Percentiles rank a stretch among this genome's conserved stretches.
Evolutionary conservation across 2,113 vertebrate species (phyloP).

Genomic region (Leuciscus idus): DNA sequence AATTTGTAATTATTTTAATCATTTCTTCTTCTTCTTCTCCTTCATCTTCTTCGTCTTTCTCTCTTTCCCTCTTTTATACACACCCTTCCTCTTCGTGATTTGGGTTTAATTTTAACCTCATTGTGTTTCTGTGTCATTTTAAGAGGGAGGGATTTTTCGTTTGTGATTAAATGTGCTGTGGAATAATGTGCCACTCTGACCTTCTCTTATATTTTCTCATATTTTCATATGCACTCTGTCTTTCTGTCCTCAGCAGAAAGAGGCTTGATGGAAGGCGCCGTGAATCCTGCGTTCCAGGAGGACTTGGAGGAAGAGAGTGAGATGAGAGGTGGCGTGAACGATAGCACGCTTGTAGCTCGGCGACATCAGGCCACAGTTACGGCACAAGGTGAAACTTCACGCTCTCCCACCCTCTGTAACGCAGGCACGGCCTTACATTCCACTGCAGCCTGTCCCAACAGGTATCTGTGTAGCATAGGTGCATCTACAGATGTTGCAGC

Average conservation of each 20-base stretch:
- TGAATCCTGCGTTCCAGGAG: slow-evolving; percentile 82
- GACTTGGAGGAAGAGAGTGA: slow-evolving; percentile 67
- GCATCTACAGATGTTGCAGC: slow-evolving; percentile 24
- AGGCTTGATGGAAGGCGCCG: slow-evolving; percentile 77
- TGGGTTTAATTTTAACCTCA: slow-evolving; percentile 99
- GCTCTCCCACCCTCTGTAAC: slow-evolving; percentile 78
- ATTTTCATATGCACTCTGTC: background rate
- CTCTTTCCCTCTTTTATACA: slow-evolving; percentile 60
- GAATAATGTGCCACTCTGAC: slow-evolving; percentile 66
- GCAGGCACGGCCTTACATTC: slow-evolving; percentile 66
- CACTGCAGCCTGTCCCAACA: slow-evolving; percentile 70
- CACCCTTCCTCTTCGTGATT: slow-evolving; percentile 91
- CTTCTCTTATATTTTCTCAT: slow-evolving; percentile 10
- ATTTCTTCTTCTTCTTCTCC: slow-evolving; percentile 91
- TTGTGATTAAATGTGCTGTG: slow-evolving; percentile 78
- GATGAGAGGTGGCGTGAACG: slow-evolving; percentile 85
- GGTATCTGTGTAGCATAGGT: slow-evolving; percentile 47
- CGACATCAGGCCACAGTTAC: slow-evolving; percentile 81
- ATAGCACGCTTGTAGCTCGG: slow-evolving; percentile 90
- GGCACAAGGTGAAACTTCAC: slow-evolving; percentile 92
- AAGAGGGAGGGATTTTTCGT: slow-evolving; percentile 81
- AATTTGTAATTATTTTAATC: slow-evolving; percentile 99
- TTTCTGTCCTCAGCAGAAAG: slow-evolving; percentile 56
- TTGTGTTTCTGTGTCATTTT: slow-evolving; percentile 97
- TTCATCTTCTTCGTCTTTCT: slow-evolving; percentile 61